Evolutionary conservation across 2,113 vertebrate species (phyloP).

Genomic region (Todiramphus chloris): DNA sequence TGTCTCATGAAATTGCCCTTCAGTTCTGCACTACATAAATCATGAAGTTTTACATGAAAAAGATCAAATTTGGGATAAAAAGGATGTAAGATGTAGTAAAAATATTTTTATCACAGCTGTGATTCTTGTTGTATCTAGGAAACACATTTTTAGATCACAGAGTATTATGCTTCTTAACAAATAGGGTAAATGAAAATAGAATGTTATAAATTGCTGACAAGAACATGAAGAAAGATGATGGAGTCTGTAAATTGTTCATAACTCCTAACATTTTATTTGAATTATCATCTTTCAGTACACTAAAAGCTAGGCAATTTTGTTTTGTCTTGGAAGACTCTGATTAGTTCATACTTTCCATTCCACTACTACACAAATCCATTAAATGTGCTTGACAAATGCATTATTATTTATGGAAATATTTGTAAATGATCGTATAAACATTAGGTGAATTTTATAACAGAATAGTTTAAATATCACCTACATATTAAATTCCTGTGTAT

Average conservation of each 20-base stretch:
- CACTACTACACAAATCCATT: background rate
- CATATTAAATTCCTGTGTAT: accelerated
- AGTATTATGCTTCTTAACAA: background rate
- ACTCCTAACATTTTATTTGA: background rate
- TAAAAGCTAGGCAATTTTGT: background rate
- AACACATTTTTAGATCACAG: background rate
- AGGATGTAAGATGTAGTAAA: background rate
- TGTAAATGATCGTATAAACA: background rate
- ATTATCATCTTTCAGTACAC: background rate
- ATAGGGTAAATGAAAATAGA: background rate
- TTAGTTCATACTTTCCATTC: background rate
- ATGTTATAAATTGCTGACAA: background rate
- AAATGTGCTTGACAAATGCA: background rate
- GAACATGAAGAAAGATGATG: background rate
- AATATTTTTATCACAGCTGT: background rate
- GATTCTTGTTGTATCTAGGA: background rate
- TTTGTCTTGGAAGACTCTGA: background rate
- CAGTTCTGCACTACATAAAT: background rate
- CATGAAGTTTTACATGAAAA: background rate
- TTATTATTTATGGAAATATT: background rate
- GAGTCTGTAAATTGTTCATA: background rate
- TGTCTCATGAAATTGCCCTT: background rate
- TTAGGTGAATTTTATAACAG: background rate
- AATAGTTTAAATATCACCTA: background rate
- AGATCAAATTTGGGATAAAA: background rate